phyloP scores from a whole-genome alignment of 2,113 vertebrate genomes.

The Gnathonemus echidnorhynchus region DNA sequence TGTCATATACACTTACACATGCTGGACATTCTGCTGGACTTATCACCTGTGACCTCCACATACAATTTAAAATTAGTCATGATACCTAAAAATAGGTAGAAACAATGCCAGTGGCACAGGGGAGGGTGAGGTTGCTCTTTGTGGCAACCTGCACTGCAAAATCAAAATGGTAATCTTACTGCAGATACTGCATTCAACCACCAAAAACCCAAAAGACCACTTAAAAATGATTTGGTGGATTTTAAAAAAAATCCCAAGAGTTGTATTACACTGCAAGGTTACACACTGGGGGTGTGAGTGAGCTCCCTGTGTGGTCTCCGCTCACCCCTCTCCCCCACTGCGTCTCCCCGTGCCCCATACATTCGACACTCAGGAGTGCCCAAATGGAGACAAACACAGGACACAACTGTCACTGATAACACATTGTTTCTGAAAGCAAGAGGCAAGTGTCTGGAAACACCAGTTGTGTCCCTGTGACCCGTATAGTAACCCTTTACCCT shows the following conservation, averaged over 20 bases:
- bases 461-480: background rate
- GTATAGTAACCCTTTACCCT: too few species aligned
- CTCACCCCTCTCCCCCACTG: conserved; percentile 42
- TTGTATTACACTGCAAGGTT: conserved; percentile 17
- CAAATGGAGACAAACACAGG: conserved; percentile 25
- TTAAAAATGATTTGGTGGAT: background rate
- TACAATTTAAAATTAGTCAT: background rate
- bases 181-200: background rate
- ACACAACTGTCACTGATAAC: conserved; percentile 23
- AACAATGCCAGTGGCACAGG: background rate
- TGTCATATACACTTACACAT: background rate
- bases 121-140: background rate
- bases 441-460: background rate
- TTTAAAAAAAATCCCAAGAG: conserved; percentile 12
- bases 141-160: background rate
- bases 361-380: conserved; percentile 16
- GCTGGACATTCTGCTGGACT: background rate
- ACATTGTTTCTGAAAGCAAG: conserved; percentile 11
- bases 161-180: background rate
- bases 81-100: background rate
- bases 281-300: background rate
- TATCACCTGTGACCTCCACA: background rate
- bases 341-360: background rate
- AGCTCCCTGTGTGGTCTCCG: conserved; percentile 57
- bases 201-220: background rate